Conservation (phyloP, 2,888 invertebrate species). For the Cryptus armator region DNA sequence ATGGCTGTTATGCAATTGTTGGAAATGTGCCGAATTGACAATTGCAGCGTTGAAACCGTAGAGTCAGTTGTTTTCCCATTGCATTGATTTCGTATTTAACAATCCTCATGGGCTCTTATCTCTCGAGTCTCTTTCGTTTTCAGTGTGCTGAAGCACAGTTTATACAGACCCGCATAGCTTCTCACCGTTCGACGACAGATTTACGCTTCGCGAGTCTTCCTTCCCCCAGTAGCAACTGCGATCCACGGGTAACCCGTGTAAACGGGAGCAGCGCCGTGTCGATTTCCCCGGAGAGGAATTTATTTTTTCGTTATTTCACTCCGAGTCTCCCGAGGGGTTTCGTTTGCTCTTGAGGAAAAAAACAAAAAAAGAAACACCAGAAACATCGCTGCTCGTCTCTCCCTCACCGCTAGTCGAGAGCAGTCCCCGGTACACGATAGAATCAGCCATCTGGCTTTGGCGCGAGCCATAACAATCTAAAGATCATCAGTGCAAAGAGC, state of each 20-base stretch:
- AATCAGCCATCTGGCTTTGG: conserved; percentile 70
- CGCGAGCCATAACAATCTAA: conserved; percentile 71
- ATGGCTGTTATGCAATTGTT: too few species aligned
- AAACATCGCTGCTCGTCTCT: not conserved
- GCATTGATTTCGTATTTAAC: too few species aligned
- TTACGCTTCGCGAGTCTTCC: too few species aligned
- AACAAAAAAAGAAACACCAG: conserved; percentile 25
- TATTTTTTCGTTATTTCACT: conserved; percentile 26
- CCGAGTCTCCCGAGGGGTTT: conserved; percentile 5
- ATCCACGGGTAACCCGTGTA: not conserved
- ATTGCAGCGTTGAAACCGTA: too few species aligned
- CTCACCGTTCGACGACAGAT: too few species aligned
- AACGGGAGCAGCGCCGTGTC: not conserved
- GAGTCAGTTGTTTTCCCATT: too few species aligned
- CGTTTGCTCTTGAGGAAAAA: conserved; percentile 22
- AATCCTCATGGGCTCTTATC: too few species aligned
- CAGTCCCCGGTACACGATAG: conserved; percentile 27
- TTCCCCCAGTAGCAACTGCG: not conserved
- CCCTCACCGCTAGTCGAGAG: not conserved
- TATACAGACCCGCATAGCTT: too few species aligned
- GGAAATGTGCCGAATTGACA: too few species aligned
- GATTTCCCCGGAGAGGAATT: conserved; percentile 28
- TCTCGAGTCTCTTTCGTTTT: too few species aligned
- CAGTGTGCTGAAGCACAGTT: too few species aligned
- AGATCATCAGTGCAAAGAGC: conserved; percentile 39